A percentile compares a stretch with the other conserved stretches of the same genome.
Conservation (phyloP, 2,797 vertebrate genomes). For the Anguilla pacifica region DNA sequence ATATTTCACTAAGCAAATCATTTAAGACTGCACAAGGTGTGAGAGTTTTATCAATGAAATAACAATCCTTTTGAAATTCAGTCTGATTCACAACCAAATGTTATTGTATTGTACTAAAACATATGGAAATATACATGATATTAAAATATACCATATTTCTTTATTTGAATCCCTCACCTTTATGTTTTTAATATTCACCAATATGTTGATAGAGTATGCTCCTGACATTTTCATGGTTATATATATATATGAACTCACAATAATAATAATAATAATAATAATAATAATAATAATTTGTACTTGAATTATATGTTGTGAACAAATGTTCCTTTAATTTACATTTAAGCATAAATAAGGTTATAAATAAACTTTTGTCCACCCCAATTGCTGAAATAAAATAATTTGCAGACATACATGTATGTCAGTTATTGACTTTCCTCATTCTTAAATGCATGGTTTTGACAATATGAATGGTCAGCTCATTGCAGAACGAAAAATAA, state of each 20-base stretch:
- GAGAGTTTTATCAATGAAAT: too few relatives aligned
- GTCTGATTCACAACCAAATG: conserved; percentile 60
- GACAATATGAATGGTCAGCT: conserved; percentile 7
- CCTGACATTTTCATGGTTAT: neutral
- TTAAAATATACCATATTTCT: conserved; percentile 32
- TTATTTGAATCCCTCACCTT: neutral
- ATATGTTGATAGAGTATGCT: neutral
- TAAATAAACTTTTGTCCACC: neutral
- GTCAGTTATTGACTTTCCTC: conserved; percentile 6
- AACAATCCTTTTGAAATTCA: too few relatives aligned
- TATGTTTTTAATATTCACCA: neutral
- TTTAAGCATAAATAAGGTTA: neutral
- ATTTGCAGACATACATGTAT: neutral
- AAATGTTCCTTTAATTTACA: neutral
- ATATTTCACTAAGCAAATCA: neutral
- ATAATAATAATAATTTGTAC: neutral
- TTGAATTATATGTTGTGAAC: conserved; percentile 44
- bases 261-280: neutral
- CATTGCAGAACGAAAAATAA: neutral
- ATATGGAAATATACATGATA: conserved; percentile 55
- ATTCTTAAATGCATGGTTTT: conserved; percentile 4
- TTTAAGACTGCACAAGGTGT: neutral
- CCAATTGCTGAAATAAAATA: neutral
- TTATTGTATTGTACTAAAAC: conserved; percentile 48
- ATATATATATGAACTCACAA: neutral